These are phyloP conservation scores for Alligator mississippiensis DNA, from an alignment of 2,113 vertebrate genomes.

Conservation along the genomic window DNA sequence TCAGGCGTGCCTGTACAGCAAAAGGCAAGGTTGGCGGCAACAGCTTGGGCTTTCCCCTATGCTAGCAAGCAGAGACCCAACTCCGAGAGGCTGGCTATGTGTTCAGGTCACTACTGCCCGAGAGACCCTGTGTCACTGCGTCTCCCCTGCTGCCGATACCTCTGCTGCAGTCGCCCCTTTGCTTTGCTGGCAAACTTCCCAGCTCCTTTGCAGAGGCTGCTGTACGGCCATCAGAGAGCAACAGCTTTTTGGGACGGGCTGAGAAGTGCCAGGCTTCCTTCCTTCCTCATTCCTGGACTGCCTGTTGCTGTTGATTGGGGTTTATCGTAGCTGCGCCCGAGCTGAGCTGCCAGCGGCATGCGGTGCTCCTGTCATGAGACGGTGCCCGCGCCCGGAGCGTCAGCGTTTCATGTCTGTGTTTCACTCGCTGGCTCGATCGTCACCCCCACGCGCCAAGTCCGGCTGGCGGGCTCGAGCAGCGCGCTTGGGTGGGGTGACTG, in stretches of 20 bases:
- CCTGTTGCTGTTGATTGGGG: not conserved
- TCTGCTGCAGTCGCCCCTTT: too few relatives aligned
- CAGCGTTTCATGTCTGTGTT: not conserved
- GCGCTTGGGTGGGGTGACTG: not conserved
- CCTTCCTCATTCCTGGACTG: not conserved
- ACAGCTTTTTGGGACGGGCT: not conserved
- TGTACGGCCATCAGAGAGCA: not conserved
- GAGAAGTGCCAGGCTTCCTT: not conserved
- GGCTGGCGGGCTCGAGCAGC: not conserved
- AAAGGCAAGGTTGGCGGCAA: too few relatives aligned
- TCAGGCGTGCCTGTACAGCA: too few relatives aligned
- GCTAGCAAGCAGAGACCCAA: too few relatives aligned
- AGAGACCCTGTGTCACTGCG: too few relatives aligned
- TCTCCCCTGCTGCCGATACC: too few relatives aligned
- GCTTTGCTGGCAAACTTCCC: not conserved
- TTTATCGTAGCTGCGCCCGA: not conserved
- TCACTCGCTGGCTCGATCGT: not conserved
- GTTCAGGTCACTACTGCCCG: too few relatives aligned
- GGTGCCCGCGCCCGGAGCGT: not conserved
- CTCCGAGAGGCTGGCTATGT: too few relatives aligned
- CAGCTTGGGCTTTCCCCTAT: too few relatives aligned
- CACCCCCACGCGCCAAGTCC: not conserved
- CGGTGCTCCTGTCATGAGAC: not conserved
- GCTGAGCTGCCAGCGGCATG: not conserved
- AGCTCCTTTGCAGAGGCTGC: not conserved